Evolutionary conservation across 2,888 invertebrate genomes (phyloP).

Genomic region (Stenodema calcarata): DNA sequence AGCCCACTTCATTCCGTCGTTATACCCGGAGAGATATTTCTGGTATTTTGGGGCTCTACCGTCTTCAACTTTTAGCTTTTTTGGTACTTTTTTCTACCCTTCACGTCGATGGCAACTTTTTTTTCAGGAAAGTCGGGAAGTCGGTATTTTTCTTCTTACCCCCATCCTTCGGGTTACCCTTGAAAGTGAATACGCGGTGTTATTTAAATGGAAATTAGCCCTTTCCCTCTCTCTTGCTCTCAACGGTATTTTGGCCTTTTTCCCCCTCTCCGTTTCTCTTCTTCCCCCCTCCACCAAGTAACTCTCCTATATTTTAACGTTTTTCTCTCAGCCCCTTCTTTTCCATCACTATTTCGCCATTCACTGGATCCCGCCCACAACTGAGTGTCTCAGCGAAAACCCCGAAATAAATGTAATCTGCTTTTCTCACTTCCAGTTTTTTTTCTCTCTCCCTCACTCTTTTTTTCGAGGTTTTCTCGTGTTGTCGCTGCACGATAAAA

Average conservation of each 20-base stretch:
- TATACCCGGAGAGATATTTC: background rate
- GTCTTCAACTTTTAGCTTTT: background rate
- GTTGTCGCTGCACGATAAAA: background rate
- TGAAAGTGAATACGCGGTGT: slow-evolving; percentile 38
- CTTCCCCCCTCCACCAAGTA: background rate
- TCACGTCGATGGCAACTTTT: background rate
- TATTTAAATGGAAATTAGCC: slow-evolving; percentile 44
- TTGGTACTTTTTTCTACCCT: background rate
- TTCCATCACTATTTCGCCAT: background rate
- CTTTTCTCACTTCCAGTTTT: background rate
- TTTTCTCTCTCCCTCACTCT: no score
- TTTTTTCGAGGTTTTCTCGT: background rate
- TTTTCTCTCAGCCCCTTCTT: background rate
- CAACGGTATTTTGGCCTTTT: background rate
- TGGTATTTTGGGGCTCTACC: background rate
- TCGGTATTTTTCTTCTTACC: background rate
- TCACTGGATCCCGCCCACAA: background rate
- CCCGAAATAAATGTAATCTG: background rate
- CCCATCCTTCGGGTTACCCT: background rate
- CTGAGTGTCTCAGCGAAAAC: background rate
- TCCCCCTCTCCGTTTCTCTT: background rate
- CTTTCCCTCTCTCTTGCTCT: background rate
- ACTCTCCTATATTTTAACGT: background rate
- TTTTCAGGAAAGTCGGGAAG: background rate
- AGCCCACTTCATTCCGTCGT: background rate